phyloP scores from a whole-genome alignment of 2,797 vertebrate genomes.

The Cyprinodon diabolis region DNA sequence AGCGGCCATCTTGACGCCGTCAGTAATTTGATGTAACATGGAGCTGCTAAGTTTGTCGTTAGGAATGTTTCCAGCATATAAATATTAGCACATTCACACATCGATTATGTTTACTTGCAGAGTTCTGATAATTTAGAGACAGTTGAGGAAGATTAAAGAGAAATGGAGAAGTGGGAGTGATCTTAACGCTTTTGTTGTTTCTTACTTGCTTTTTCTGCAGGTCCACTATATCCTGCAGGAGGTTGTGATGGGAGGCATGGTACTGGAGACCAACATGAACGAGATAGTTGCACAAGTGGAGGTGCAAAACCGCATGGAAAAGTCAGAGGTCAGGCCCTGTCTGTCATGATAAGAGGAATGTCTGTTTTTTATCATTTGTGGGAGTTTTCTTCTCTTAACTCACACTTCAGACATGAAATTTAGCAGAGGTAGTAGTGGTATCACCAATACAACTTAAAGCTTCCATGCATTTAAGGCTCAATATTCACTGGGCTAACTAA shows the following conservation, averaged over 20 bases:
- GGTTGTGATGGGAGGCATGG: slow-evolving; percentile 96
- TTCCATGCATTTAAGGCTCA: background rate
- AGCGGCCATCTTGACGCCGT: slow-evolving; percentile 63
- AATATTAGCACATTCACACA: background rate
- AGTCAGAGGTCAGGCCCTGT: slow-evolving; percentile 86
- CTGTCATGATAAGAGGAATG: background rate
- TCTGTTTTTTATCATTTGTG: background rate
- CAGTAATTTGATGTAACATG: slow-evolving; percentile 69
- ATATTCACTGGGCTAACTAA: too few species aligned
- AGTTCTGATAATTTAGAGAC: background rate
- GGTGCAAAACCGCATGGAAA: slow-evolving; percentile 92
- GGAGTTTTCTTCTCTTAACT: background rate
- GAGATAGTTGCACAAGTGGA: slow-evolving; percentile 93
- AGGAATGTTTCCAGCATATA: slow-evolving; percentile 60
- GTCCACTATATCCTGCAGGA: slow-evolving; percentile 95
- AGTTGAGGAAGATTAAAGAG: background rate
- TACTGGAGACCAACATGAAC: slow-evolving; percentile 96
- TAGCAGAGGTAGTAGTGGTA: background rate
- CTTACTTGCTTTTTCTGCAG: slow-evolving; percentile 62
- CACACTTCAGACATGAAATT: background rate
- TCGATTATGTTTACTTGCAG: background rate
- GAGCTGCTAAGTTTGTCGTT: slow-evolving; percentile 48
- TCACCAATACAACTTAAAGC: background rate
- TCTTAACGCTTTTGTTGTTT: background rate
- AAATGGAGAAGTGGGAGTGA: background rate